These are phyloP conservation scores for Theristus sp. DNA, from an alignment of 2,888 invertebrate species.

Conservation along the genomic window DNA sequence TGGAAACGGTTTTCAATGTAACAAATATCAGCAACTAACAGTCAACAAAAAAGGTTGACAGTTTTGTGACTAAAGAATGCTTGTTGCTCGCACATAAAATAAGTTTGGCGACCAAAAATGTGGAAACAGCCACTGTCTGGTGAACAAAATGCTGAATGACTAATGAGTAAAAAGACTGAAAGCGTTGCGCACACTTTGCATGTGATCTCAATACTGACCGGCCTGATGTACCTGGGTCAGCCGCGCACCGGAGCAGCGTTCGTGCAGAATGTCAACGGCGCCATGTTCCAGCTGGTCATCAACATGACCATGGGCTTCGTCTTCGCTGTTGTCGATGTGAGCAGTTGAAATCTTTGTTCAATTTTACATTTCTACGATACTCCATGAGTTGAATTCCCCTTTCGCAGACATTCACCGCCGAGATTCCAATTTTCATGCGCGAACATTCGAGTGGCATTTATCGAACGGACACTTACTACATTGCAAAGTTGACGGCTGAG, in stretches of 20 bases:
- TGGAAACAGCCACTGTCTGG: no score
- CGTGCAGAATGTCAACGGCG: slow-evolving; percentile 83
- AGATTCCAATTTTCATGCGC: slow-evolving; percentile 66
- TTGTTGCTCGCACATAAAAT: no score
- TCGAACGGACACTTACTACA: slow-evolving; percentile 69
- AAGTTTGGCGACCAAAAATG: no score
- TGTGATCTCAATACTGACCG: slow-evolving; percentile 71
- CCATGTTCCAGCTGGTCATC: slow-evolving; percentile 69
- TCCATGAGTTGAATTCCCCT: neutral
- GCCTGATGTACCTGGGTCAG: slow-evolving; percentile 47
- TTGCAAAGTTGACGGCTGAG: slow-evolving; percentile 58
- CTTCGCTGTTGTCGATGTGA: slow-evolving; percentile 75
- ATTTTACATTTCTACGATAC: neutral
- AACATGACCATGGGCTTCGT: slow-evolving; percentile 86
- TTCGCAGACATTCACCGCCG: slow-evolving; percentile 61
- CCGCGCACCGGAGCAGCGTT: neutral
- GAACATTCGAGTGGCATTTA: slow-evolving; percentile 80
- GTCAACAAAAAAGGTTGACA: no score
- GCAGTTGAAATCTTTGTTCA: slow-evolving; percentile 27
- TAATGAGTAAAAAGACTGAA: no score
- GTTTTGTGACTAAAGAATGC: no score
- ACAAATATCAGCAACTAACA: no score
- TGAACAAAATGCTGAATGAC: no score
- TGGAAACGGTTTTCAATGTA: no score
- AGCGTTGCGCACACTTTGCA: no score